Percentiles rank a stretch among this genome's conserved stretches.
These are phyloP conservation scores for Synanthedon formicaeformis DNA, from an alignment of 2,888 invertebrate genomes.

Conservation along the genomic window DNA sequence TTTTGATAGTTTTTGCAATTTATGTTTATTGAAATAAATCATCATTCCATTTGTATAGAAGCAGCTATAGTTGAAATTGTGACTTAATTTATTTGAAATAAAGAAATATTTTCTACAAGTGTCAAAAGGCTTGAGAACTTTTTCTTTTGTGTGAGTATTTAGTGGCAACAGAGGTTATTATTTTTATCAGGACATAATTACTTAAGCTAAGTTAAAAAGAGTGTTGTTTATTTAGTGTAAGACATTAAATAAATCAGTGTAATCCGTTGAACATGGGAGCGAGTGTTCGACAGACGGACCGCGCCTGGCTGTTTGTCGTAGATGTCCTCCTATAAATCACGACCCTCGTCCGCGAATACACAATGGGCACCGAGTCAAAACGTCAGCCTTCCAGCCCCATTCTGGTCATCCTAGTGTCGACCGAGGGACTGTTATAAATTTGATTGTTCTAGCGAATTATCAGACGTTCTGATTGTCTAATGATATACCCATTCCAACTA, in stretches of 20 bases:
- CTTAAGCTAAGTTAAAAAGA: not conserved
- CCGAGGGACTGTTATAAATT: not conserved
- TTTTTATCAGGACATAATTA: too few species aligned
- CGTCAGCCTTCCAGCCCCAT: conserved; percentile 17
- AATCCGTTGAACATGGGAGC: conserved; percentile 5
- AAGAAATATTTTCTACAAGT: too few species aligned
- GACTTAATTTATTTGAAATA: too few species aligned
- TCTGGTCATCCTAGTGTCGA: not conserved
- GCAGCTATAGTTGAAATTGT: too few species aligned
- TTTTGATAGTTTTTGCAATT: too few species aligned
- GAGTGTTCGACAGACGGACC: conserved; percentile 11
- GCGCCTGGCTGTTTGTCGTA: conserved; percentile 32
- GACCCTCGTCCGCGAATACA: conserved; percentile 48
- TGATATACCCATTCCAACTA: too few species aligned
- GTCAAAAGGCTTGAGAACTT: too few species aligned
- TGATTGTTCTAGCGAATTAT: not conserved
- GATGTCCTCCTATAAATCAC: conserved; percentile 50
- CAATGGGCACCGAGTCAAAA: conserved; percentile 29
- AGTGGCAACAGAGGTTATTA: too few species aligned
- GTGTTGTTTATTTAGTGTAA: conserved; percentile 5
- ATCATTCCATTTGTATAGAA: too few species aligned
- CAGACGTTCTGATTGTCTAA: too few species aligned
- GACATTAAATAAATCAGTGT: conserved; percentile 9
- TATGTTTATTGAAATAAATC: too few species aligned
- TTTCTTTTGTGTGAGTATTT: too few species aligned